Conservation (phyloP, 2,888 invertebrate species). For the Lapara coniferarum region DNA sequence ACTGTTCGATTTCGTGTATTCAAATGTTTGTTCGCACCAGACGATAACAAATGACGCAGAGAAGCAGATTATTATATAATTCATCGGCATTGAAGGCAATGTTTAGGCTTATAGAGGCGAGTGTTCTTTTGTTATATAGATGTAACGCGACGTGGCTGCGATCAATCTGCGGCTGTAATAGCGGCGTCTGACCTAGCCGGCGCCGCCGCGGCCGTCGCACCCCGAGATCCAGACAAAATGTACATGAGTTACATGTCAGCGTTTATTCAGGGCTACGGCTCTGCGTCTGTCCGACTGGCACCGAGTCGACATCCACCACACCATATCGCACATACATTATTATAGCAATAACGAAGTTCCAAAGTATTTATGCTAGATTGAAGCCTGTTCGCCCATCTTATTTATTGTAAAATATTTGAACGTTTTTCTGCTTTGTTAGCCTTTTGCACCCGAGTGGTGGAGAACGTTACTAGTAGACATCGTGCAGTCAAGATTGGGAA, state of each 20-base stretch:
- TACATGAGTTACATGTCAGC: slow-evolving; percentile 47
- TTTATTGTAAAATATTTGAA: neutral
- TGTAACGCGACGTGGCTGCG: slow-evolving; percentile 66
- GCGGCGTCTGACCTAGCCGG: slow-evolving; percentile 74
- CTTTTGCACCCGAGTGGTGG: neutral
- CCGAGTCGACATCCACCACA: slow-evolving; percentile 28
- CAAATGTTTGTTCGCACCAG: slow-evolving; percentile 9
- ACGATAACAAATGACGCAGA: slow-evolving; percentile 12
- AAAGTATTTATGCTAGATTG: neutral
- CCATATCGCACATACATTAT: slow-evolving; percentile 52
- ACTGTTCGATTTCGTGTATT: neutral
- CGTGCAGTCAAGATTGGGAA: slow-evolving; percentile 20
- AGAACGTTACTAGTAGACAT: slow-evolving; percentile 11
- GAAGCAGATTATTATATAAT: slow-evolving; percentile 19
- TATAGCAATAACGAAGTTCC: slow-evolving; percentile 44
- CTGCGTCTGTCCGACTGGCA: neutral
- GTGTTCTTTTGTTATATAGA: slow-evolving; percentile 35
- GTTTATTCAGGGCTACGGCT: slow-evolving; percentile 37
- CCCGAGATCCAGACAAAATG: slow-evolving; percentile 51
- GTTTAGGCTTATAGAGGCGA: slow-evolving; percentile 25
- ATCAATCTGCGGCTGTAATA: slow-evolving; percentile 77
- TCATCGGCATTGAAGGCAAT: slow-evolving; percentile 19
- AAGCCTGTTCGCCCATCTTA: neutral
- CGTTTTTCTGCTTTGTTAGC: slow-evolving; percentile 1
- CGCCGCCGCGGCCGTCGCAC: slow-evolving; percentile 65